phyloP scores from a whole-genome alignment of 2,888 invertebrate genomes.

The Spialia ferax region DNA sequence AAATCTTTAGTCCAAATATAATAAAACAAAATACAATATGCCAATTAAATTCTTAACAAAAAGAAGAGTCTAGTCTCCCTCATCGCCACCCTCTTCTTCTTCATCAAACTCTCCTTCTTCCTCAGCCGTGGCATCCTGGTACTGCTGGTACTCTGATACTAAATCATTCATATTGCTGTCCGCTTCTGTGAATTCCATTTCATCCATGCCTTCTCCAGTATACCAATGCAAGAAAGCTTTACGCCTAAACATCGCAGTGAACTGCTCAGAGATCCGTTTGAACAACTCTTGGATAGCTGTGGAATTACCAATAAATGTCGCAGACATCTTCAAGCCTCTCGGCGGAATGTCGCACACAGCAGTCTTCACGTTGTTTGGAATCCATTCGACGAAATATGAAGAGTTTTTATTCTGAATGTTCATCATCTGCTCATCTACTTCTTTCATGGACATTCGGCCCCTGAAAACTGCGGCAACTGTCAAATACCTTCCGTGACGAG shows the following conservation, averaged over 20 bases:
- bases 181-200: not conserved
- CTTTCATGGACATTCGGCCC: too few relatives aligned
- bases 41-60: conserved; percentile 59
- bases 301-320: not conserved
- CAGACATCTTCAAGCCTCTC: not conserved
- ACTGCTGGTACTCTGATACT: conserved; percentile 52
- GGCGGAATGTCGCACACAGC: not conserved
- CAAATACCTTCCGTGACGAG: too few relatives aligned
- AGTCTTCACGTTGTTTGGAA: not conserved
- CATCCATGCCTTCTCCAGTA: not conserved
- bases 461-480: too few relatives aligned
- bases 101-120: conserved; percentile 86
- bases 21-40: not conserved
- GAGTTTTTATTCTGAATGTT: too few relatives aligned
- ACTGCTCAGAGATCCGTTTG: not conserved
- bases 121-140: conserved; percentile 88
- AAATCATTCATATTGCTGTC: not conserved
- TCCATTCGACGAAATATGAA: not conserved
- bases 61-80: conserved; percentile 81
- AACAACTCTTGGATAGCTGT: not conserved
- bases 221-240: not conserved
- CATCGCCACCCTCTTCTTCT: conserved; percentile 87
- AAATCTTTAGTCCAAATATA: not conserved
- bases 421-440: too few relatives aligned
- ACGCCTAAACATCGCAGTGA: not conserved